phyloP scores from a whole-genome alignment of 2,797 vertebrate species.

The Eidolon dupreanum region DNA sequence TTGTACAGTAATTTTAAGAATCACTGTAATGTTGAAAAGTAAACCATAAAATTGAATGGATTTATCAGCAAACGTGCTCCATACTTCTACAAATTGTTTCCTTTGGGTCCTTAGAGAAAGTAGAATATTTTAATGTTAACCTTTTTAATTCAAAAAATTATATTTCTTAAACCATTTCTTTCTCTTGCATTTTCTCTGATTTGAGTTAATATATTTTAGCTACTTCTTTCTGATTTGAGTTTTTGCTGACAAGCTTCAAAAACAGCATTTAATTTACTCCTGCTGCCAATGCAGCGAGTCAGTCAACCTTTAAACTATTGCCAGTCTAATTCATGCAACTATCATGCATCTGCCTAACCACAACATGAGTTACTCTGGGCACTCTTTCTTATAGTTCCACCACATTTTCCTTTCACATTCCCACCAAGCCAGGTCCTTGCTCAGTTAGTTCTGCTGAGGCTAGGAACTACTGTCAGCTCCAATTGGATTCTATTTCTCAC shows the following conservation, averaged over 20 bases:
- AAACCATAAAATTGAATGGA: background rate
- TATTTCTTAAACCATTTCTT: conserved; percentile 8
- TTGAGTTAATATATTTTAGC: background rate
- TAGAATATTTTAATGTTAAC: background rate
- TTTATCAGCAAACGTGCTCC: background rate
- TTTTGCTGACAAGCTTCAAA: conserved; percentile 12
- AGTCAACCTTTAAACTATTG: background rate
- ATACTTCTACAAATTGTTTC: conserved; percentile 13
- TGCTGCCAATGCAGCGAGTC: background rate
- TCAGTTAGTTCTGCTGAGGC: conserved; percentile 6
- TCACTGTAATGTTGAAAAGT: background rate
- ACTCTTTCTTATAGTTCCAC: background rate
- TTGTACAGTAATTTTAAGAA: background rate
- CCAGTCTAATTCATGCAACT: background rate
- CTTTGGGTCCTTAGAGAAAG: background rate
- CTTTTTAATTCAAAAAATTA: background rate
- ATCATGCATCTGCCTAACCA: background rate
- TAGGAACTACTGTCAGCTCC: conserved; percentile 35
- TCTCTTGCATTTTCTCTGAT: background rate
- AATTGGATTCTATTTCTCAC: conserved; percentile 44
- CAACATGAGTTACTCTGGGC: background rate
- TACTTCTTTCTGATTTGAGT: background rate
- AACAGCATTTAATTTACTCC: background rate
- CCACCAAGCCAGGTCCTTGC: background rate
- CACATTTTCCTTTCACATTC: background rate